Base-by-base conservation (phyloP, 92 coral and sea anemone species). In the Galaxea fascicularis region DNA sequence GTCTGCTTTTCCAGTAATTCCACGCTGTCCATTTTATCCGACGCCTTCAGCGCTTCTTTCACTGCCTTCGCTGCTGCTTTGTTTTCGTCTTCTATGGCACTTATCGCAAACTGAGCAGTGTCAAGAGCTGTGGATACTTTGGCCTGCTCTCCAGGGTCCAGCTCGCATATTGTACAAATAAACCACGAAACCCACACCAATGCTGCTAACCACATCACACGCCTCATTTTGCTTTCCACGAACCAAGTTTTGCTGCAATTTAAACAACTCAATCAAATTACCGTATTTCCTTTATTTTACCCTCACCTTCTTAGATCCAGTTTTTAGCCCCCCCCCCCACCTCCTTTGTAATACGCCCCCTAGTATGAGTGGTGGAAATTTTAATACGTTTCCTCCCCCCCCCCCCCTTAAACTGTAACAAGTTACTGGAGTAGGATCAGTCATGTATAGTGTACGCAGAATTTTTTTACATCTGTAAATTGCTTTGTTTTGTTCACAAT, bases 91-190 rank as follows among this genome's bases (percentile, higher is more conserved):
- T 76, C 29, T 30, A 59, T 59, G 6, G 81, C 24, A 31, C 58
- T 57, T 5, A 76, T 35, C 20, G n/a, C 52, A 76, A 76, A n/a
- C 69, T 76, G 81, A 59, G 81, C 81, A 8, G 56, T 76, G 0
- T 76, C 81, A 15, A 76, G 53, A 39, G 81, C 81, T 12, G 65
- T 22, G 20, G 68, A 17, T 76, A 59, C 81, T 45, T 76, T n/a
- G 53, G 68, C 69, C 69, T 76, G 81, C 69, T 76, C 52, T 31
- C 54, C 54, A 76, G 81, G 81, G 41, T 76, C 81, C 29, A 76
- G 35, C 81, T 24, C 69, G 21, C 54, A 35, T 21, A 27, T 27
- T 76, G 81, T 10, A 58, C 81, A 57, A 69, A 20, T 11, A 29
- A 76, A 15, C 68, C 81, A 76, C n/a, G 69, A 58, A 58, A 76